Evolutionary conservation across 1,140 invertebrate genomes (phyloP).

Genomic region (Hermatobates lingyangjiaoensis): DNA sequence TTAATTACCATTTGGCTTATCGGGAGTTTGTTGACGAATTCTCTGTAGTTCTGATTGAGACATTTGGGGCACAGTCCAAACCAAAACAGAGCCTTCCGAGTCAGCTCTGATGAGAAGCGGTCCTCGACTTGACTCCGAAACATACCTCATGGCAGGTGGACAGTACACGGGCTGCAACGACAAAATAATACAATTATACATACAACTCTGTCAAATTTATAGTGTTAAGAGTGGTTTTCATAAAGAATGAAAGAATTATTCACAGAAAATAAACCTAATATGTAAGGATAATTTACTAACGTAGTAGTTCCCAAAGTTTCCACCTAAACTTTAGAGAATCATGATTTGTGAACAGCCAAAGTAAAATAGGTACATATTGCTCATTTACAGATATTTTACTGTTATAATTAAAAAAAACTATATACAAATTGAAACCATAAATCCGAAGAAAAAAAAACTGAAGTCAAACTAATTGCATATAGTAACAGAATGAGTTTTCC

Average conservation of each 20-base stretch:
- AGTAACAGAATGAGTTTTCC: too few species aligned
- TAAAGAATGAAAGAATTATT: conserved; percentile 8
- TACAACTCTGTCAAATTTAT: too few species aligned
- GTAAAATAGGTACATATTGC: too few species aligned
- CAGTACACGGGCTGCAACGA: conserved; percentile 58
- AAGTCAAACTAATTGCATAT: too few species aligned
- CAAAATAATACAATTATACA: conserved; percentile 6
- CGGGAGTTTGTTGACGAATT: conserved; percentile 32
- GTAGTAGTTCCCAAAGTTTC: too few species aligned
- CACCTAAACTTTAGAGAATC: too few species aligned
- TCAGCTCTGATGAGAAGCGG: conserved; percentile 71
- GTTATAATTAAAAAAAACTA: too few species aligned
- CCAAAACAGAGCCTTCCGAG: conserved; percentile 64
- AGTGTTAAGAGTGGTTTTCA: conserved; percentile 2
- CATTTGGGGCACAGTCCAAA: conserved; percentile 77
- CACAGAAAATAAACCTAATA: not conserved
- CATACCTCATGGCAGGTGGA: conserved; percentile 68
- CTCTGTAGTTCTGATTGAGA: conserved; percentile 42
- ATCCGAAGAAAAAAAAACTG: too few species aligned
- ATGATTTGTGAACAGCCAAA: too few species aligned
- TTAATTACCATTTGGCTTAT: conserved; percentile 30
- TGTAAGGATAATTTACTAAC: not conserved
- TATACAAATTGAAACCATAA: too few species aligned
- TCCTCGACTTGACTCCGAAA: conserved; percentile 28
- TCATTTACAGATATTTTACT: too few species aligned